Evolutionary conservation across 2,888 invertebrate species (phyloP), one percentile per base, ranked within the genome.

Genomic region (Torymus tubicola): DNA sequence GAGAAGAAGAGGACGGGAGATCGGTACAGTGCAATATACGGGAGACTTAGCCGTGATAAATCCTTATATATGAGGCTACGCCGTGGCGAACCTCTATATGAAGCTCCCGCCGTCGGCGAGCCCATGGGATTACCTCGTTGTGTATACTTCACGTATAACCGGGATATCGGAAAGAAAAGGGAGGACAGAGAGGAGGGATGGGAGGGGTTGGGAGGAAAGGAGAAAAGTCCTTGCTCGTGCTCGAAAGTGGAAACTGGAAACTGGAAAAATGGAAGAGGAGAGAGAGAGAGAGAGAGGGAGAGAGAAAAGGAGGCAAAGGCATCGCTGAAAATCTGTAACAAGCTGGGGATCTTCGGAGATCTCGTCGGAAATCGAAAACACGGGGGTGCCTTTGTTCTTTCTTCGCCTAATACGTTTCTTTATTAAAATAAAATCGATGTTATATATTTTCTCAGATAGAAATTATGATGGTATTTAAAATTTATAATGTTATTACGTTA

Each of bases 51-150:
- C 88, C 86, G 89, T 89, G 89, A 90, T 90, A 90, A 90, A 90
- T 90, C 90, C 89, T 89, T 89, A 89, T 90, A 90, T 90, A 90
- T 89, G 90, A 89, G 89, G 88, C 89, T 88, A 86, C 87, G 87
- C 86, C 86, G 86, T 85, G 87, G 87, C 87, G 85, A 86, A 85
- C 85, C 86, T 89, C 88, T 88, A 89, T 89, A 89, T 89, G 87
- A 89, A 90, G 88, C 88, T 88, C 87, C 87, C 53, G 81, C 67
- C 73, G 63, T 65, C 71, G 61, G 63, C 78, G 78, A 82, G 86
- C 88, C 88, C 88, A 86, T 85, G 89, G 89, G 89, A 90, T 90
- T 90, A 89, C 90, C 87, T 85, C 82, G 79, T 81, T 83, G 80
- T 83, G 83, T 83, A 83, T 84, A 80, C 73, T 78, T 80, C 81